Conservation (phyloP, 1,140 invertebrate genomes). For the Atta cephalotes region DNA sequence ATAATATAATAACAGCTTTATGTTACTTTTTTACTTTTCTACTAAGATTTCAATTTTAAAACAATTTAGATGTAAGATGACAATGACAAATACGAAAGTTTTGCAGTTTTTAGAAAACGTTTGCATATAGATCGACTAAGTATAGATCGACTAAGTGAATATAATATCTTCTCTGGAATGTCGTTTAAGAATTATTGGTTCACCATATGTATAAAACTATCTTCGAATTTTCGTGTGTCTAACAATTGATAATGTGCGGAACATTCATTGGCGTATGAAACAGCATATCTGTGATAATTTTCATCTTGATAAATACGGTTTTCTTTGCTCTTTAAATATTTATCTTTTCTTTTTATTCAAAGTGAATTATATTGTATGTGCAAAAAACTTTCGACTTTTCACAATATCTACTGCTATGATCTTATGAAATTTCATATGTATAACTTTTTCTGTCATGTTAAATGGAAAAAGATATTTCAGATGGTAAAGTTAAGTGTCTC, state of each 20-base stretch:
- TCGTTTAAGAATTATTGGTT: conserved; percentile 35
- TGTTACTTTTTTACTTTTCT: conserved; percentile 55
- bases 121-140: not conserved
- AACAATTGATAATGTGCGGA: conserved; percentile 4
- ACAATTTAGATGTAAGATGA: conserved; percentile 51
- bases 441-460: conserved; percentile 5
- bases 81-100: conserved; percentile 34
- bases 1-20: conserved; percentile 9
- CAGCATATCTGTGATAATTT: conserved; percentile 37
- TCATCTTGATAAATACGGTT: not conserved
- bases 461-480: not conserved
- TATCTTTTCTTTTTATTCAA: conserved; percentile 15
- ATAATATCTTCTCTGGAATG: conserved; percentile 27
- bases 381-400: not conserved
- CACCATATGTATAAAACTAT: conserved; percentile 2
- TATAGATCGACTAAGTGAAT: conserved; percentile 32
- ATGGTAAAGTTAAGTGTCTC: conserved; percentile 49
- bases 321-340: conserved; percentile 7
- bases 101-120: conserved; percentile 32
- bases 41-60: conserved; percentile 43
- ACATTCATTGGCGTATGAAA: conserved; percentile 15
- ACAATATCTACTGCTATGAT: not conserved
- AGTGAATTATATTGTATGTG: not conserved
- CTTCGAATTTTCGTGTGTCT: conserved; percentile 23
- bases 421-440: not conserved